Percentiles rank a stretch among this genome's conserved stretches.
phyloP scores from a whole-genome alignment of 53 echinoderm and acorn worm species.

The Zoroaster sp. region DNA sequence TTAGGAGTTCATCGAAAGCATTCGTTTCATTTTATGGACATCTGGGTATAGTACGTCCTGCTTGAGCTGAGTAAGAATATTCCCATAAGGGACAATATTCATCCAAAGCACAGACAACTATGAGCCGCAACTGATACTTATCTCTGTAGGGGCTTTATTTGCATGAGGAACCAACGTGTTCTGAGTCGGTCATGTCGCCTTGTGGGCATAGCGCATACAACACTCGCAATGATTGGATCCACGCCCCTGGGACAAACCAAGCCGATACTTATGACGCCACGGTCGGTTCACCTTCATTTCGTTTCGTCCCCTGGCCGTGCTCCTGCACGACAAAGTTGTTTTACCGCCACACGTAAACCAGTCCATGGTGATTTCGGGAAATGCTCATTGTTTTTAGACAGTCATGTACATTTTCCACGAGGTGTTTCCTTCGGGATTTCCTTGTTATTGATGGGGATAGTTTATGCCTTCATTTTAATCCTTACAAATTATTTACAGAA shows the following conservation, averaged over 20 bases:
- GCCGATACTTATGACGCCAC: not conserved
- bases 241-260: not conserved
- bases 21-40: not conserved
- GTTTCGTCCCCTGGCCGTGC: not conserved
- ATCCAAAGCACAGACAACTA: not conserved
- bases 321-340: not conserved
- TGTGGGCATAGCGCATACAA: not conserved
- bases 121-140: not conserved
- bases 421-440: not conserved
- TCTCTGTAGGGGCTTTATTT: not conserved
- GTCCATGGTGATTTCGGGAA: not conserved
- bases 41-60: not conserved
- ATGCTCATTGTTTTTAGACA: not conserved
- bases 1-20: not conserved
- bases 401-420: not conserved
- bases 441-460: not conserved
- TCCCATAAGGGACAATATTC: conserved; percentile 29
- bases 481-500: not conserved
- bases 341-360: not conserved
- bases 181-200: conserved; percentile 3
- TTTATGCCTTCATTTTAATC: not conserved
- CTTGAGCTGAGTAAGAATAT: conserved; percentile 9
- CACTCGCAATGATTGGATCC: not conserved
- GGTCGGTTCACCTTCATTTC: not conserved
- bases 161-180: not conserved